Evolutionary conservation across 2,113 vertebrate genomes (phyloP).

Genomic region (Pteronura brasiliensis): DNA sequence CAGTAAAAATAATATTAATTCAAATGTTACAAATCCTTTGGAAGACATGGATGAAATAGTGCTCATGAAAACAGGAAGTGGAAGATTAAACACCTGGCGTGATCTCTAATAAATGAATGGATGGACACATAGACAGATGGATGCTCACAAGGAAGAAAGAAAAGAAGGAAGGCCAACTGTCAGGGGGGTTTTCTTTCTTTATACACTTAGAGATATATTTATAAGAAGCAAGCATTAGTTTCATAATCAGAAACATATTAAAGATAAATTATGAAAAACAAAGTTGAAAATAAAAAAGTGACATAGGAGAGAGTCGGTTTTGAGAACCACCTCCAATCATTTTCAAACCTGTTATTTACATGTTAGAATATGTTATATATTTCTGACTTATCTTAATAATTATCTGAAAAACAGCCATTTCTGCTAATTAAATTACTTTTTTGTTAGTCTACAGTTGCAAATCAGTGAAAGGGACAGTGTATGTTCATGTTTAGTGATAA

Average conservation of each 20-base stretch:
- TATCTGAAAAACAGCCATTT: neutral
- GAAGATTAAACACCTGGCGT: neutral
- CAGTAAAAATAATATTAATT: neutral
- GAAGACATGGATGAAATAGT: neutral
- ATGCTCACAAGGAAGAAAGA: neutral
- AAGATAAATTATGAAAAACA: neutral
- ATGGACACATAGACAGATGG: neutral
- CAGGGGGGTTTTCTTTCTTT: neutral
- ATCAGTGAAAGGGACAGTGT: neutral
- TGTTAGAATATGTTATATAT: neutral
- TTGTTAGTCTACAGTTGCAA: neutral
- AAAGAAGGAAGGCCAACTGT: neutral
- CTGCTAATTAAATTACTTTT: constrained; percentile 13
- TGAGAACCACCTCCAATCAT: neutral
- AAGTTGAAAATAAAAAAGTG: neutral
- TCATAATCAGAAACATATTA: neutral
- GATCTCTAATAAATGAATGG: neutral
- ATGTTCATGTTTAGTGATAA: neutral
- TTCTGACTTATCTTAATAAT: constrained; percentile 19
- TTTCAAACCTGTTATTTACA: neutral
- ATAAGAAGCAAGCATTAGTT: neutral
- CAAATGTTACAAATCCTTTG: neutral
- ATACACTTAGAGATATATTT: neutral
- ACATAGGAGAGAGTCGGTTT: neutral
- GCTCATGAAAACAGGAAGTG: neutral